These are phyloP conservation scores for Protobothrops flavoviridis DNA, from an alignment of 2,113 vertebrate species.

Conservation along the genomic window DNA sequence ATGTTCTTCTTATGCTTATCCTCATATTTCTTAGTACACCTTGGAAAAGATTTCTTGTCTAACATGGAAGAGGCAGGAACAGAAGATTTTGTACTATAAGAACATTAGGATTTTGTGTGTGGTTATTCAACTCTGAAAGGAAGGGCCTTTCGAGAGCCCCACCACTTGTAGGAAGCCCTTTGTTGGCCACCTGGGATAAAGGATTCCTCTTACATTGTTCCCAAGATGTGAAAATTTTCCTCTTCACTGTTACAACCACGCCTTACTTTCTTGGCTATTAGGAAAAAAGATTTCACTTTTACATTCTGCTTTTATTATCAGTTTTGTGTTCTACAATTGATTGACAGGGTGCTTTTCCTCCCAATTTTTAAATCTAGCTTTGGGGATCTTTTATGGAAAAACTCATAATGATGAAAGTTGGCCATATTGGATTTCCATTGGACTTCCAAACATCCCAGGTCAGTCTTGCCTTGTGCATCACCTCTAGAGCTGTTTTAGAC, in stretches of 20 bases:
- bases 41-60: not conserved
- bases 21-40: not conserved
- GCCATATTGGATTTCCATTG: not conserved
- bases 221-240: not conserved
- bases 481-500: not conserved
- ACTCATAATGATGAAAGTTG: not conserved
- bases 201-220: not conserved
- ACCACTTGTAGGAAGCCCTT: not conserved
- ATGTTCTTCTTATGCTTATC: not conserved
- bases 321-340: not conserved
- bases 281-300: not conserved
- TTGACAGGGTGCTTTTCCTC: fast-evolving
- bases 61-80: not conserved
- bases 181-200: not conserved
- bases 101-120: not conserved
- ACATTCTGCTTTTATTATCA: not conserved
- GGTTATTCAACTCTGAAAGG: not conserved
- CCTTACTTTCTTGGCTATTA: not conserved
- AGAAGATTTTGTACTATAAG: not conserved
- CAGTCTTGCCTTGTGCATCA: not conserved
- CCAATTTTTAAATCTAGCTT: not conserved
- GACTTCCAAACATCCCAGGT: too few species aligned
- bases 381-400: not conserved
- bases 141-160: not conserved
- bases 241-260: not conserved